phyloP scores from a whole-genome alignment of 35 echinoderm and acorn worm species.

The Patiria miniata region DNA sequence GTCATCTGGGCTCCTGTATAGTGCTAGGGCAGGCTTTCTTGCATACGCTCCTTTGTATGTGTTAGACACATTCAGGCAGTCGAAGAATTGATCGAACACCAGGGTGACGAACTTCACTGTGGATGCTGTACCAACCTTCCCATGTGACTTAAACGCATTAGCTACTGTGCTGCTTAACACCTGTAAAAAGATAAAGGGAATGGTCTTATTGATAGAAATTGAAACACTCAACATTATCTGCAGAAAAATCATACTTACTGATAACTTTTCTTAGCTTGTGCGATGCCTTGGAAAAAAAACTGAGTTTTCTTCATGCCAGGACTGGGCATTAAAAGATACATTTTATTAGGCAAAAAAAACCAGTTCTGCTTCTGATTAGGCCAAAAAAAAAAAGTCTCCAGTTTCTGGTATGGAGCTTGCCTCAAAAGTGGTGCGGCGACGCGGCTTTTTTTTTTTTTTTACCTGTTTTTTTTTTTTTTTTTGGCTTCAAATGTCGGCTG shows the following conservation, averaged over 20 bases:
- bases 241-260: neutral
- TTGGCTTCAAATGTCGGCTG: too few species aligned
- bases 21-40: conserved; percentile 37
- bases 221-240: neutral
- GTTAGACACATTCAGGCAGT: conserved; percentile 69
- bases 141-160: conserved; percentile 47
- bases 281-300: neutral
- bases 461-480: too few species aligned
- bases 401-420: too few species aligned
- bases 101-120: conserved; percentile 61
- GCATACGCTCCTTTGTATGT: conserved; percentile 3
- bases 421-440: too few species aligned
- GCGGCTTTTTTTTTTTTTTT: too few species aligned
- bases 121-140: conserved; percentile 23
- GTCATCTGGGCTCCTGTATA: conserved; percentile 49
- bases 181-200: conserved; percentile 43
- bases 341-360: too few species aligned
- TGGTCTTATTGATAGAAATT: neutral
- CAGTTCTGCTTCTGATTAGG: too few species aligned
- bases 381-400: neutral
- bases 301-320: neutral
- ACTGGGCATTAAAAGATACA: too few species aligned
- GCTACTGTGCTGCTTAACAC: conserved; percentile 52
- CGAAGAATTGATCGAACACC: conserved; percentile 75
- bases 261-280: too few species aligned